Percentiles rank a stretch among this genome's conserved stretches.
Evolutionary conservation across 2,113 vertebrate species (phyloP).

Genomic region (Syrrhaptes paradoxus): DNA sequence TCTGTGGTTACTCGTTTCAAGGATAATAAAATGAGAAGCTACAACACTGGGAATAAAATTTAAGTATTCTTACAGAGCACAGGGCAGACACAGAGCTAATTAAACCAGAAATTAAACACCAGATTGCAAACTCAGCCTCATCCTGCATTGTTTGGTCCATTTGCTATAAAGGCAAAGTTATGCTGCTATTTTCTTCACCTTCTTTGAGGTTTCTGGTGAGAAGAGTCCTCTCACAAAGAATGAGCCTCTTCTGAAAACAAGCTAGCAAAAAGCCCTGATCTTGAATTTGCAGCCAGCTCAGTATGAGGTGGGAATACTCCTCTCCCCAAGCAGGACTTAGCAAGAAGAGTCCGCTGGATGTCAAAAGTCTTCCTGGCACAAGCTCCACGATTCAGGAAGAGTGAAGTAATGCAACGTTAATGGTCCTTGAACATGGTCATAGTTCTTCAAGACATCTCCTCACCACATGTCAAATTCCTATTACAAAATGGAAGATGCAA

Average conservation of each 20-base stretch:
- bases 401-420: neutral
- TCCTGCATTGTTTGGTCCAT: neutral
- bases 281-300: neutral
- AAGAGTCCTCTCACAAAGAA: neutral
- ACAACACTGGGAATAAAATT: neutral
- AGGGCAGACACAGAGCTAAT: neutral
- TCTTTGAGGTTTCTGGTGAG: neutral
- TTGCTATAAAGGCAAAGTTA: neutral
- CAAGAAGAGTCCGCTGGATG: neutral
- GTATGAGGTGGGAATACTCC: neutral
- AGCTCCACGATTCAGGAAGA: neutral
- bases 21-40: constrained; percentile 29
- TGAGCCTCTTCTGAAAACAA: neutral
- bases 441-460: neutral
- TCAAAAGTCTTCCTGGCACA: neutral
- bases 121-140: neutral
- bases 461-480: neutral
- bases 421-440: neutral
- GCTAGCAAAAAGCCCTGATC: neutral
- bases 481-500: neutral
- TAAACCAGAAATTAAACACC: neutral
- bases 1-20: neutral
- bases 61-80: neutral
- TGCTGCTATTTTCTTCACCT: neutral
- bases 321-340: neutral